Evolutionary conservation across 2,797 vertebrate genomes (phyloP), one percentile per base, ranked within the genome.

Genomic region (Tenualosa thibaudeaui): DNA sequence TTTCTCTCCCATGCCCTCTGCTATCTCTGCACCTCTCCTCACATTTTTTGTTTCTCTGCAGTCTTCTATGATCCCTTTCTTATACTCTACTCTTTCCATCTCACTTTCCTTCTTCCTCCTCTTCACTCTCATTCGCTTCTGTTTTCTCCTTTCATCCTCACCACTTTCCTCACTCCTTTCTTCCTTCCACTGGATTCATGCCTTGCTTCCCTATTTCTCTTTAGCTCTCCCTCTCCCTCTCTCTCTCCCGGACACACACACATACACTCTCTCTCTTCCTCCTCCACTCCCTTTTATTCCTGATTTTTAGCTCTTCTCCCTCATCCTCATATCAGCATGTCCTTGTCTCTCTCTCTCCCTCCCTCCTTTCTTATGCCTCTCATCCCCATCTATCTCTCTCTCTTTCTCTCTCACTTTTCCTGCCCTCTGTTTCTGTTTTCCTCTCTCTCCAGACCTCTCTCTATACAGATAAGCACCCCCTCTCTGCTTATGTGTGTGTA

Each of bases 401-500:
- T 31, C 17, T 46, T 7, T 7, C 50, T 43, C 65, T 71, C 26
- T 13, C 26, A 31, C n/a, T 31, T 15, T 40, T n/a, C 26, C 54
- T 26, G 54, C 58, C n/a, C 17, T 58, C 9, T 3, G 54, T 56
- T 5, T 56, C 54, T 19, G 54, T 22, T 56, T 19, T 56, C 4
- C 53, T 81, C 37, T 75, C 68, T 75, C 68, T 37, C 50, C 17
- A 75, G 68, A 43, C 37, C 3, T 68, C 60, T 84, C 43, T 68
- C n/a, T 65, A 62, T 75, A 75, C 6, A 43, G 68, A 75, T 37
- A 43, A 43, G 68, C 31, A 40, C 68, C 31, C 15, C 54, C 51
- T 7, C 51, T 75, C 12, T 75, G 31, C 24, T 0, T 13, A 1
- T 68, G 65, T 68, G 24, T 68, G 65, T 68, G 65, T 68, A 26